Conservation (phyloP, 2,888 invertebrate genomes). For the Synanthedon formicaeformis region DNA sequence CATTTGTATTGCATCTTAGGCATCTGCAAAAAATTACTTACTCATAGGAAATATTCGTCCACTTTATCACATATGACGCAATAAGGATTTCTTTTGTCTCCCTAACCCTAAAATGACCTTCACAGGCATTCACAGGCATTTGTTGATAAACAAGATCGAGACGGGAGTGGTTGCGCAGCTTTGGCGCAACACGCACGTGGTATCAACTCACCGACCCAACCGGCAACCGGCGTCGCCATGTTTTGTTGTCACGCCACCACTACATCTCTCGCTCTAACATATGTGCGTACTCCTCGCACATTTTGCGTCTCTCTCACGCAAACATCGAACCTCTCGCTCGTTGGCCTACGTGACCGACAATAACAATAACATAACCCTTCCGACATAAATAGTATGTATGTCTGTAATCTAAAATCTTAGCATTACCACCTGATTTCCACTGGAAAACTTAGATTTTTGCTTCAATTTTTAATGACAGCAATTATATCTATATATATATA, state of each 20-base stretch:
- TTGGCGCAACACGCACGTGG: conserved; percentile 59
- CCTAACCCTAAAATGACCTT: conserved; percentile 54
- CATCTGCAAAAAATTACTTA: neutral
- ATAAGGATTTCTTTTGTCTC: conserved; percentile 42
- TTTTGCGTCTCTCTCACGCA: conserved; percentile 20
- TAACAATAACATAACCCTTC: conserved; percentile 54
- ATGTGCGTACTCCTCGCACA: conserved; percentile 18
- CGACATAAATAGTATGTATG: conserved; percentile 11
- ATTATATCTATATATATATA: too few relatives aligned
- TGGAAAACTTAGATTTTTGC: too few relatives aligned
- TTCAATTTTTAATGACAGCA: too few relatives aligned
- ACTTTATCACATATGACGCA: conserved; percentile 15
- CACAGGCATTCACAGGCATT: conserved; percentile 61
- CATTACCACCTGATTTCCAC: too few relatives aligned
- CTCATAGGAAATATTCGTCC: neutral
- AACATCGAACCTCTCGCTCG: conserved; percentile 29
- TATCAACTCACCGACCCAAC: conserved; percentile 52
- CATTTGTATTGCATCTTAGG: neutral
- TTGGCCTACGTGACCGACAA: conserved; percentile 64
- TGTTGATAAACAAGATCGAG: conserved; percentile 62
- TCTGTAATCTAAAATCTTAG: too few relatives aligned
- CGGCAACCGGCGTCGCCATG: conserved; percentile 63
- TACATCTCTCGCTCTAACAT: conserved; percentile 38
- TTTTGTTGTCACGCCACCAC: conserved; percentile 64
- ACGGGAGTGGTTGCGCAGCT: conserved; percentile 38